A percentile compares a stretch with the other conserved stretches of the same genome.
phyloP scores from a whole-genome alignment of 1,140 invertebrate species.

The Drosophila quadrilineata region DNA sequence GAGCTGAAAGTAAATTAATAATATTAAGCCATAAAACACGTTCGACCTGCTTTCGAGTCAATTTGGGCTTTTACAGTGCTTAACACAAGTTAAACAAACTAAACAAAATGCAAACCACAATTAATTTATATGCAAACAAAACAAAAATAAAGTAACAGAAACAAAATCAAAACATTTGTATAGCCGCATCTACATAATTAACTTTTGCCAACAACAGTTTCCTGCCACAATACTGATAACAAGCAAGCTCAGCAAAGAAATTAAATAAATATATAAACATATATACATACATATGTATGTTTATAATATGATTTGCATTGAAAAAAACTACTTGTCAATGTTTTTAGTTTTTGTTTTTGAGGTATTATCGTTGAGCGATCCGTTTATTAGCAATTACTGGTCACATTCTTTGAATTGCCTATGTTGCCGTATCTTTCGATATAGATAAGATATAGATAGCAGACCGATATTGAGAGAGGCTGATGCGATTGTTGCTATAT shows the following conservation, averaged over 20 bases:
- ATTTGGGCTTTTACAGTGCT: slow-evolving; percentile 48
- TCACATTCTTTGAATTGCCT: slow-evolving; percentile 12
- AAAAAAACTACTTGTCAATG: not conserved
- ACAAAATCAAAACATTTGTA: not conserved
- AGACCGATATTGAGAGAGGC: slow-evolving; percentile 13
- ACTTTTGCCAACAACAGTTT: slow-evolving; percentile 30
- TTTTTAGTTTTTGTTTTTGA: slow-evolving; percentile 19
- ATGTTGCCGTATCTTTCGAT: not conserved
- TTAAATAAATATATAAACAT: slow-evolving; percentile 7
- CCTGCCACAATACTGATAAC: slow-evolving; percentile 22
- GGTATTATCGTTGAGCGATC: slow-evolving; percentile 31
- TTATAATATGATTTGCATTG: slow-evolving; percentile 27
- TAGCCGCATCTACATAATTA: slow-evolving; percentile 42
- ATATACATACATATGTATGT: too few relatives aligned
- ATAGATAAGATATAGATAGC: slow-evolving; percentile 36
- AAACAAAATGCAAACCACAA: slow-evolving; percentile 44
- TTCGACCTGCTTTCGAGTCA: slow-evolving; percentile 53
- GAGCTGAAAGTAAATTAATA: too few relatives aligned
- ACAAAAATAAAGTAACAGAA: slow-evolving; percentile 33
- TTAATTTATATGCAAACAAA: slow-evolving; percentile 67
- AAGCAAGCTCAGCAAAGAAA: slow-evolving; percentile 35
- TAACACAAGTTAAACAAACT: slow-evolving; percentile 34
- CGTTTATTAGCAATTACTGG: slow-evolving; percentile 37
- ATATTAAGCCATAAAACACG: slow-evolving; percentile 42
- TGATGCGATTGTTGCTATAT: slow-evolving; percentile 18